Conservation (phyloP, 2,797 vertebrate genomes). For the Lophius americanus region DNA sequence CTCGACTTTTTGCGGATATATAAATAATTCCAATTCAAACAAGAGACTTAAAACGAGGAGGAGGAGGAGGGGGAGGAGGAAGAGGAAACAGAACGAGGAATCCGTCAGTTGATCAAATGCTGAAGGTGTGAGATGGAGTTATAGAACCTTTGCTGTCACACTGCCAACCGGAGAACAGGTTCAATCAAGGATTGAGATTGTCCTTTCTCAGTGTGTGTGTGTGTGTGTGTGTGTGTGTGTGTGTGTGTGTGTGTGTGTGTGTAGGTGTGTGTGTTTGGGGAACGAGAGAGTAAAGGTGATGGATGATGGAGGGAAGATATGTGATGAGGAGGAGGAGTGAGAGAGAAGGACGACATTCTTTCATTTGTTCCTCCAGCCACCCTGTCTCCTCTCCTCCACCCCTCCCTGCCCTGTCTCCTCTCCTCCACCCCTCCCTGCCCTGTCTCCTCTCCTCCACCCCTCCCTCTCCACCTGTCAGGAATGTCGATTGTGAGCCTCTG, state of each 20-base stretch:
- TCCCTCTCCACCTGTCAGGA: conserved; percentile 80
- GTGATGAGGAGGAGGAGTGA: conserved; percentile 31
- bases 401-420: conserved; percentile 73
- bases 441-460: no score
- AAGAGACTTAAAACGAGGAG: conserved; percentile 7
- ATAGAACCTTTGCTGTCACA: conserved; percentile 58
- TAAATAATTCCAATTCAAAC: neutral
- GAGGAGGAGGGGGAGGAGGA: neutral
- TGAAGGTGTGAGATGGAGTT: conserved; percentile 29
- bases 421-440: conserved; percentile 59
- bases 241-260: conserved; percentile 20
- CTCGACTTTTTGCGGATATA: no score
- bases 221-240: conserved; percentile 14
- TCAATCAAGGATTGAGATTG: conserved; percentile 65
- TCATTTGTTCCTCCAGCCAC: conserved; percentile 66
- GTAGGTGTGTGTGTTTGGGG: conserved; percentile 13
- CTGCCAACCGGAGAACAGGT: conserved; percentile 48
- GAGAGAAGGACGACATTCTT: conserved; percentile 57
- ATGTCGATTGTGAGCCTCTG: conserved; percentile 66
- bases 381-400: conserved; percentile 69
- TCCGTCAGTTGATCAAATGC: conserved; percentile 37
- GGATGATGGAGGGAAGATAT: conserved; percentile 35
- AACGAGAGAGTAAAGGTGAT: conserved; percentile 46
- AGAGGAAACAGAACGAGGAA: conserved; percentile 28
- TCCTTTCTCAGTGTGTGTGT: conserved; percentile 48